Conservation (phyloP, 1,140 invertebrate genomes). For the Diorhabda sublineata region DNA sequence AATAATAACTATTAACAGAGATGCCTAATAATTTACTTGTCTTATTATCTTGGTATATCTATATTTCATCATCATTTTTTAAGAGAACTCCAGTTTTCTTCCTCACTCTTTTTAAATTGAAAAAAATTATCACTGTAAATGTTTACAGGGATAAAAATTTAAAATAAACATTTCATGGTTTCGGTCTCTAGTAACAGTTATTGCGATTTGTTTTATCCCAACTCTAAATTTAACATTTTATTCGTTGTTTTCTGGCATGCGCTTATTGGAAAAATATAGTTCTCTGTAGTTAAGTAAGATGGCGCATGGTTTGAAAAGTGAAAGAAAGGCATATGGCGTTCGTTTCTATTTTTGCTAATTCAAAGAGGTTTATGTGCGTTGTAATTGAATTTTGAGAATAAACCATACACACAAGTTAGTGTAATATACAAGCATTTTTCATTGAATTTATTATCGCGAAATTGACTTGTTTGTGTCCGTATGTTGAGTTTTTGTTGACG, state of each 20-base stretch:
- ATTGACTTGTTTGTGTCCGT: slow-evolving; percentile 38
- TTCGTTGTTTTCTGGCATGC: background rate
- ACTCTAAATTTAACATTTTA: background rate
- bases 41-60: too few relatives aligned
- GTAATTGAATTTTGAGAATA: slow-evolving; percentile 27
- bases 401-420: slow-evolving; percentile 24
- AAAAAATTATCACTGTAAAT: too few relatives aligned
- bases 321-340: slow-evolving; percentile 44
- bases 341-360: slow-evolving; percentile 44
- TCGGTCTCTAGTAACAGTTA: too few relatives aligned
- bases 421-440: slow-evolving; percentile 28
- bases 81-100: too few relatives aligned
- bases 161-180: too few relatives aligned
- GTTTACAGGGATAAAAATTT: too few relatives aligned
- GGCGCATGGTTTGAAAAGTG: slow-evolving; percentile 27
- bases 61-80: too few relatives aligned
- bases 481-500: slow-evolving; percentile 43
- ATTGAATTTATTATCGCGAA: slow-evolving; percentile 31
- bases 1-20: too few relatives aligned
- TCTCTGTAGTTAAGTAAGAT: slow-evolving; percentile 22
- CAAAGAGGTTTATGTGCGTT: slow-evolving; percentile 32
- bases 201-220: background rate
- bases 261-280: slow-evolving; percentile 10
- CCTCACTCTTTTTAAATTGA: too few relatives aligned
- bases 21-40: too few relatives aligned